A percentile compares a stretch with the other conserved stretches of the same genome.
Conservation (phyloP, 2,113 vertebrate species). For the Syrrhaptes paradoxus region DNA sequence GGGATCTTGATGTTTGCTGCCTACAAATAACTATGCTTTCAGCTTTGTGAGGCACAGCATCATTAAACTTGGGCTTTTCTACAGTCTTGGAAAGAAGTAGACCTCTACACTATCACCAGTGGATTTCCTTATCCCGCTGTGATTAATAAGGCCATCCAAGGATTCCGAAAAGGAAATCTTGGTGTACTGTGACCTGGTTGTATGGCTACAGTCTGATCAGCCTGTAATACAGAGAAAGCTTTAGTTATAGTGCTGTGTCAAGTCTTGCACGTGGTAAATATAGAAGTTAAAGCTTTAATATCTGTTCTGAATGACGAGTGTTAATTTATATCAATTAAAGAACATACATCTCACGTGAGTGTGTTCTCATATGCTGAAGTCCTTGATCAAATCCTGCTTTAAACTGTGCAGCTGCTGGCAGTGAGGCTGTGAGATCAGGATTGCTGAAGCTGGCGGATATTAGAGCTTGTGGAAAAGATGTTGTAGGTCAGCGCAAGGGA, state of each 20-base stretch:
- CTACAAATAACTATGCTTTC: background rate
- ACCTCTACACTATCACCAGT: background rate
- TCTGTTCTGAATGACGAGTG: background rate
- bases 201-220: background rate
- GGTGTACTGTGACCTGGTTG: background rate
- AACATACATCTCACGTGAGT: background rate
- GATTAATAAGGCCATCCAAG: background rate
- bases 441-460: background rate
- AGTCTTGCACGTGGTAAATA: background rate
- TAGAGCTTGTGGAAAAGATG: constrained; percentile 17
- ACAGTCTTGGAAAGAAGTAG: background rate
- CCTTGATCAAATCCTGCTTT: background rate
- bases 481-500: constrained; percentile 42
- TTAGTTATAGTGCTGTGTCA: background rate
- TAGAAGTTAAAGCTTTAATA: background rate
- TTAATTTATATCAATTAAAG: background rate
- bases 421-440: background rate
- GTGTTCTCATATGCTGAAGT: background rate
- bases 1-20: background rate
- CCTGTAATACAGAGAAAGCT: no score
- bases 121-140: background rate
- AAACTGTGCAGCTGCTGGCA: background rate
- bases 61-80: background rate
- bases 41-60: background rate
- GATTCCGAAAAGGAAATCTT: background rate